These are phyloP conservation scores for Rhea americana DNA, from an alignment of 2,113 vertebrate species.

Conservation along the genomic window DNA sequence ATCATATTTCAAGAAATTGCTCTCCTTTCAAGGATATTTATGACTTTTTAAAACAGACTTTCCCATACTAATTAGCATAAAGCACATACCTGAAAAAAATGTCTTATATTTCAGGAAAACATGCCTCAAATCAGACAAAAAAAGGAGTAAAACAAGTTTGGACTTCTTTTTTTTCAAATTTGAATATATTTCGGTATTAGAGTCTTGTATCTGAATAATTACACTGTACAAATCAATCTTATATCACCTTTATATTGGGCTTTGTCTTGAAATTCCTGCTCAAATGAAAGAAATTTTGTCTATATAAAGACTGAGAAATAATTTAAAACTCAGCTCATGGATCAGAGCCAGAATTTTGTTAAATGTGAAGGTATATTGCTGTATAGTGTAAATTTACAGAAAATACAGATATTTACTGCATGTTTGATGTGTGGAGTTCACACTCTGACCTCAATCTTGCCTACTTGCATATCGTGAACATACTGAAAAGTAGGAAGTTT, in stretches of 20 bases:
- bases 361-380: background rate
- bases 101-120: background rate
- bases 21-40: background rate
- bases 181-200: background rate
- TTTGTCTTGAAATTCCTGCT: background rate
- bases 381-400: background rate
- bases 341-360: too few relatives aligned
- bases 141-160: background rate
- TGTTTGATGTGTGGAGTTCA: background rate
- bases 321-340: too few relatives aligned
- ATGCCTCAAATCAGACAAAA: background rate
- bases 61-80: background rate
- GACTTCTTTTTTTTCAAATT: background rate
- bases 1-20: background rate
- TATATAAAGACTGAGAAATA: background rate
- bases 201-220: background rate
- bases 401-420: background rate
- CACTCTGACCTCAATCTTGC: slow-evolving; percentile 18
- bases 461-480: background rate
- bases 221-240: background rate
- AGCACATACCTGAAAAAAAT: background rate
- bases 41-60: background rate
- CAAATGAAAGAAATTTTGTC: background rate
- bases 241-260: background rate
- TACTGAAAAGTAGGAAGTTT: background rate